Percentiles rank a stretch among this genome's conserved stretches.
Conservation (phyloP, 2,888 invertebrate genomes). For the Helleia helle region DNA sequence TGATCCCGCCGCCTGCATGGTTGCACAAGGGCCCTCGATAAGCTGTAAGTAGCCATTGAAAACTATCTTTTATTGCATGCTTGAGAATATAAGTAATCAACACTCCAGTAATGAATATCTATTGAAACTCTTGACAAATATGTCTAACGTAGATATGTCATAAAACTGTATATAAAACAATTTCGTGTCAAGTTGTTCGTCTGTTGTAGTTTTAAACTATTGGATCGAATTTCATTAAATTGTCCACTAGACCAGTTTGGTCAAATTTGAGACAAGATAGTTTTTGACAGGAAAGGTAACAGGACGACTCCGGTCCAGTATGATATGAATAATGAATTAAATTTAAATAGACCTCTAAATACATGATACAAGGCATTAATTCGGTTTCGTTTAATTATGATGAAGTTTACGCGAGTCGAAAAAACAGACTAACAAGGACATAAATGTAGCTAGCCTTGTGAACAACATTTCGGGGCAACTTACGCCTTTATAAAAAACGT, state of each 20-base stretch:
- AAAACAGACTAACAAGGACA: background rate
- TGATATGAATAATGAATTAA: too few species aligned
- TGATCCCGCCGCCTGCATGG: slow-evolving; percentile 45
- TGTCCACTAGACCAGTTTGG: too few species aligned
- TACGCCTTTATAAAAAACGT: background rate
- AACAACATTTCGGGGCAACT: slow-evolving; percentile 48
- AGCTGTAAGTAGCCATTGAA: slow-evolving; percentile 44
- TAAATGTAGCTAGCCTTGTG: slow-evolving; percentile 62
- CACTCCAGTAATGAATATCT: background rate
- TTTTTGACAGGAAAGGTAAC: too few species aligned
- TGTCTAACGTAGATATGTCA: too few species aligned
- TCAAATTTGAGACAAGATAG: too few species aligned
- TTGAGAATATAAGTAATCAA: background rate
- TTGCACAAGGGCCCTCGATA: slow-evolving; percentile 36
- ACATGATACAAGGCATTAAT: background rate
- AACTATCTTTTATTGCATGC: background rate
- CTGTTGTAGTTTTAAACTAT: too few species aligned
- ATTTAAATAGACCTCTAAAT: background rate
- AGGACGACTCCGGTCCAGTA: too few species aligned
- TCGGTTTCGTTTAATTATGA: background rate
- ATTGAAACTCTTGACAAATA: too few species aligned
- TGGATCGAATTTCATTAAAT: too few species aligned
- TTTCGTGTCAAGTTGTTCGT: too few species aligned
- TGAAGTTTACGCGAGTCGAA: background rate
- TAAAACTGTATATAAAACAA: too few species aligned